Evolutionary conservation across 2,888 invertebrate genomes (phyloP).

Genomic region (Oconnorella tubifera): DNA sequence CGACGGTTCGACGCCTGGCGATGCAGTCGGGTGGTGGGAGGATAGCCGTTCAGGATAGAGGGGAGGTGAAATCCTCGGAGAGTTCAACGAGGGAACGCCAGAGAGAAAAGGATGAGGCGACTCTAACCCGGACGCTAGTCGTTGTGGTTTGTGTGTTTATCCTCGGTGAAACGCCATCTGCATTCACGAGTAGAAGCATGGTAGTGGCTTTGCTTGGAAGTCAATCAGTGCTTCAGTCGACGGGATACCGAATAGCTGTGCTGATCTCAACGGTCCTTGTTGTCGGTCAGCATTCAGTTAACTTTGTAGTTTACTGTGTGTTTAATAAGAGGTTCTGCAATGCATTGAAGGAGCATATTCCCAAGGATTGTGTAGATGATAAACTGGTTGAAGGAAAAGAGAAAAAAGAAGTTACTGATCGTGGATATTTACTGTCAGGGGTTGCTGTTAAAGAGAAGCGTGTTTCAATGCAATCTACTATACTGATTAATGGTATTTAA

Average conservation of each 20-base stretch:
- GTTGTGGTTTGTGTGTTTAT: slow-evolving; percentile 30
- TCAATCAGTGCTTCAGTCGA: slow-evolving; percentile 8
- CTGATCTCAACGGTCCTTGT: slow-evolving; percentile 27
- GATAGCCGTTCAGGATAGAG: not conserved
- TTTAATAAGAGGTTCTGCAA: slow-evolving; percentile 28
- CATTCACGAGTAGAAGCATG: slow-evolving; percentile 22
- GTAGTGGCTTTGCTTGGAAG: slow-evolving; percentile 15
- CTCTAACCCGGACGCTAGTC: slow-evolving; percentile 28
- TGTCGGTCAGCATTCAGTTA: slow-evolving; percentile 26
- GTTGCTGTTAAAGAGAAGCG: too few species aligned
- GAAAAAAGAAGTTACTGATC: too few species aligned
- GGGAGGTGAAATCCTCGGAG: not conserved
- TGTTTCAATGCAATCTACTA: too few species aligned
- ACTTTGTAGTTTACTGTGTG: slow-evolving; percentile 32
- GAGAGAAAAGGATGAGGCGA: slow-evolving; percentile 14
- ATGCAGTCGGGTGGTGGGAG: not conserved
- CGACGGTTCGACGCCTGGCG: not conserved
- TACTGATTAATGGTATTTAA: too few species aligned
- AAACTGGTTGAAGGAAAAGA: too few species aligned
- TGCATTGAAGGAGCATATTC: slow-evolving; percentile 11
- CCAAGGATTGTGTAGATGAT: not conserved
- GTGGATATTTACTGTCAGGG: too few species aligned
- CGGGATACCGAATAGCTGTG: slow-evolving; percentile 16
- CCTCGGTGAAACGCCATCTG: slow-evolving; percentile 30
- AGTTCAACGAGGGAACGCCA: slow-evolving; percentile 12